Evolutionary conservation across 2,113 vertebrate species (phyloP).

Genomic region (Australoheros scitulus): DNA sequence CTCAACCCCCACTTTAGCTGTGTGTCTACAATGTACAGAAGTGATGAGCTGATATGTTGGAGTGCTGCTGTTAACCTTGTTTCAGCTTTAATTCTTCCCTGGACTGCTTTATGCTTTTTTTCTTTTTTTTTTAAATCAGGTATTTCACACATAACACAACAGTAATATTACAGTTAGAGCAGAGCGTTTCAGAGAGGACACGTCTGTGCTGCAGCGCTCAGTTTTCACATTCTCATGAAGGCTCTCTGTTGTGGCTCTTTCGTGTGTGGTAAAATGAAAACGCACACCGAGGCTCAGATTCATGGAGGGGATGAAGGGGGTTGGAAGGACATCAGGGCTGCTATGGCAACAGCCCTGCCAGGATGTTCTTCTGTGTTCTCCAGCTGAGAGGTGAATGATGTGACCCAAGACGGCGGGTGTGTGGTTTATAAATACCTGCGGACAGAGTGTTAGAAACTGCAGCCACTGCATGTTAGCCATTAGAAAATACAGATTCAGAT

Average conservation of each 20-base stretch:
- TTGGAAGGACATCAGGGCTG: slow-evolving; percentile 26
- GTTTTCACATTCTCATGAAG: not conserved
- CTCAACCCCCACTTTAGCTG: too few species aligned
- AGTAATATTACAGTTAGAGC: not conserved
- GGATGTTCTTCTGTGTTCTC: not conserved
- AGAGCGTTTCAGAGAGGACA: not conserved
- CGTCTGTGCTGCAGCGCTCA: not conserved
- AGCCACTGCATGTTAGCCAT: not conserved
- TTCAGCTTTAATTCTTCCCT: not conserved
- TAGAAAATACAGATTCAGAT: not conserved
- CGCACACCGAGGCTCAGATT: not conserved
- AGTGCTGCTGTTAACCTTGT: not conserved
- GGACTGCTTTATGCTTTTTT: not conserved
- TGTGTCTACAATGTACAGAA: not conserved
- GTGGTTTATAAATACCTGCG: slow-evolving; percentile 5
- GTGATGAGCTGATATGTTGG: not conserved
- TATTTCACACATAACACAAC: not conserved
- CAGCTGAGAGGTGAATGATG: slow-evolving; percentile 14
- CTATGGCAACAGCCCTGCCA: slow-evolving; percentile 27
- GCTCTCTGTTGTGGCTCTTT: not conserved
- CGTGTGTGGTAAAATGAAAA: not conserved
- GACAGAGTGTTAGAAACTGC: not conserved
- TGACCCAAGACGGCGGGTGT: not conserved
- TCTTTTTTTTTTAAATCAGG: not conserved
- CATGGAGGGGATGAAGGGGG: slow-evolving; percentile 4